Conservation (phyloP, 2,888 invertebrate genomes). For the Melieria picta region DNA sequence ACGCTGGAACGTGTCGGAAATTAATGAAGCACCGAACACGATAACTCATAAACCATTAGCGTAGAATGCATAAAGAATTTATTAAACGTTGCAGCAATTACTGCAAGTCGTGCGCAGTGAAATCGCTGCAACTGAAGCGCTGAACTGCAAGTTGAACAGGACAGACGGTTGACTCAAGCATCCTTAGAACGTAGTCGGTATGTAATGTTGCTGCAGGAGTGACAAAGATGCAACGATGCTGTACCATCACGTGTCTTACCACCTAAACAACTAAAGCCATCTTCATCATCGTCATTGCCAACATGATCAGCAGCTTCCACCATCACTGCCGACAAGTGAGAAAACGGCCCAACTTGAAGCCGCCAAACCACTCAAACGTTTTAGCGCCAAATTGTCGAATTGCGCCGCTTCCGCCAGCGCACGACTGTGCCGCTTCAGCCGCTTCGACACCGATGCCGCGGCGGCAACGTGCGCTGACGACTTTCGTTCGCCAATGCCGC, state of each 20-base stretch:
- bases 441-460: not conserved
- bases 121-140: too few relatives aligned
- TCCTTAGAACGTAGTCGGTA: too few relatives aligned
- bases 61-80: not conserved
- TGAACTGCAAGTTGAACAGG: too few relatives aligned
- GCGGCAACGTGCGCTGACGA: not conserved
- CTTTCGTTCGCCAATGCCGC: too few relatives aligned
- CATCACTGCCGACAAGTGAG: constrained; percentile 1
- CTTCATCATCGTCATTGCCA: constrained; percentile 19
- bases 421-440: constrained; percentile 10
- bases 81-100: not conserved
- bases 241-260: constrained; percentile 19
- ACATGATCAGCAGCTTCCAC: constrained; percentile 15
- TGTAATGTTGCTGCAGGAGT: too few relatives aligned
- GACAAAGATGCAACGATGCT: too few relatives aligned
- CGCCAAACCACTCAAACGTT: constrained; percentile 37
- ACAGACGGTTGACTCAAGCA: too few relatives aligned
- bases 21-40: constrained; percentile 14
- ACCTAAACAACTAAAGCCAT: constrained; percentile 23
- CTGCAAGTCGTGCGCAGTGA: constrained; percentile 5
- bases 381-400: constrained; percentile 45
- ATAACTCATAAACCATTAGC: not conserved
- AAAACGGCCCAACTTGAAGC: not conserved
- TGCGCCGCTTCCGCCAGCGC: constrained; percentile 14
- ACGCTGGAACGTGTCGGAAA: constrained; percentile 5